Conservation (phyloP, 2,113 vertebrate species). For the Peucedramus taeniatus region DNA sequence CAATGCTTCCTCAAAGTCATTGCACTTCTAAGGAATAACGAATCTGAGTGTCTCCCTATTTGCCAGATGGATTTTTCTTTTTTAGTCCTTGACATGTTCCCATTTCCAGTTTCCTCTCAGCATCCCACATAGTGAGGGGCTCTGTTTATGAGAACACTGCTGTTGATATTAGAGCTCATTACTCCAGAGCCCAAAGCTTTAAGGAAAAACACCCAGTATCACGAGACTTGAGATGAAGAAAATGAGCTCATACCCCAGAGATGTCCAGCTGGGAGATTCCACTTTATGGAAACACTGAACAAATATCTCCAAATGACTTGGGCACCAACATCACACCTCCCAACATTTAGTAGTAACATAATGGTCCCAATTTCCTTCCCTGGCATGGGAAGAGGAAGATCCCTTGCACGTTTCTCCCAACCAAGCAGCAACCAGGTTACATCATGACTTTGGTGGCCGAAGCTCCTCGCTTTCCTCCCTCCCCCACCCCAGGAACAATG, state of each 20-base stretch:
- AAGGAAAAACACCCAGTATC: slow-evolving; percentile 7
- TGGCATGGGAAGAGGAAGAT: background rate
- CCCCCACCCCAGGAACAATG: slow-evolving; percentile 50
- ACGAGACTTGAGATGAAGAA: background rate
- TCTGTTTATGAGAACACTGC: background rate
- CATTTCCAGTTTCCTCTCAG: background rate
- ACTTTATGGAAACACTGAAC: background rate
- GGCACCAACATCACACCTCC: background rate
- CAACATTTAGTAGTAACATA: background rate
- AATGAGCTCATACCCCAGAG: slow-evolving; percentile 16
- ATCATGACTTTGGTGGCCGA: slow-evolving; percentile 37
- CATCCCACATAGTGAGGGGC: background rate
- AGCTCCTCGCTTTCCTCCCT: background rate
- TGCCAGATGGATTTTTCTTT: background rate
- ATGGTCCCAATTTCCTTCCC: background rate
- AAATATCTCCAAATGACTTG: background rate
- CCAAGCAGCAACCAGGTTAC: slow-evolving; percentile 24
- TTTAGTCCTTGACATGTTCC: background rate
- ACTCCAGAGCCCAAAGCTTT: background rate
- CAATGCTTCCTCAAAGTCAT: background rate
- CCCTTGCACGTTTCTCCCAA: background rate
- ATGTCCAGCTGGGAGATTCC: background rate
- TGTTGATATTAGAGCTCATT: background rate
- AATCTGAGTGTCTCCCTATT: background rate
- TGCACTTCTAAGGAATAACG: accelerated